Evolutionary conservation across 64 coral and sea anemone genomes (phyloP).

Genomic region (Exaiptasia diaphana): DNA sequence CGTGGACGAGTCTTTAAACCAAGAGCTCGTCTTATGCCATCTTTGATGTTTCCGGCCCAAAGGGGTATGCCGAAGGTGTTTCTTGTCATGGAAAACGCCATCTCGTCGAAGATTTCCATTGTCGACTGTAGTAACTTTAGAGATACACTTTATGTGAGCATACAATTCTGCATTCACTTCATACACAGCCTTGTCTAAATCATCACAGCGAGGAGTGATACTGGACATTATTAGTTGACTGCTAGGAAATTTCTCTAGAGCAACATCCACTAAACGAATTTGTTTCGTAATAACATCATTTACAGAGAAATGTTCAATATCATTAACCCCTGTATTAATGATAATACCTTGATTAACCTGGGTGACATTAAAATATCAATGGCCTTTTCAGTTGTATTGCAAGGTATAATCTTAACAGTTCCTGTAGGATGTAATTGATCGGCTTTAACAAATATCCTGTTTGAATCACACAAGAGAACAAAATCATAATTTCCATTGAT

Average conservation of each 20-base stretch:
- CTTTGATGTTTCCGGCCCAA: neutral
- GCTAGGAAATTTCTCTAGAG: conserved; percentile 7
- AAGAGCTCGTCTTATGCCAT: neutral
- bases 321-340: conserved; percentile 30
- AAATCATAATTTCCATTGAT: conserved; percentile 27
- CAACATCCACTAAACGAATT: conserved; percentile 7
- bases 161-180: neutral
- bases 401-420: conserved; percentile 11
- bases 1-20: neutral
- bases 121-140: neutral
- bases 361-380: conserved; percentile 24
- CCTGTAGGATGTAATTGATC: neutral
- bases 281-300: neutral
- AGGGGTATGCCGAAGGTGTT: neutral
- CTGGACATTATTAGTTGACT: neutral
- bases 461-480: conserved; percentile 39
- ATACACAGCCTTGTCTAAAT: neutral
- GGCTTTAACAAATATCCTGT: conserved; percentile 19
- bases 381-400: conserved; percentile 23
- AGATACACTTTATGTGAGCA: neutral
- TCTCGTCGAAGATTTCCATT: neutral
- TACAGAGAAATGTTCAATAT: conserved; percentile 11
- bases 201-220: neutral
- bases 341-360: neutral
- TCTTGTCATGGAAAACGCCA: neutral